Evolutionary conservation across 1,140 invertebrate species (phyloP).

Genomic region (Cydia pomonella): DNA sequence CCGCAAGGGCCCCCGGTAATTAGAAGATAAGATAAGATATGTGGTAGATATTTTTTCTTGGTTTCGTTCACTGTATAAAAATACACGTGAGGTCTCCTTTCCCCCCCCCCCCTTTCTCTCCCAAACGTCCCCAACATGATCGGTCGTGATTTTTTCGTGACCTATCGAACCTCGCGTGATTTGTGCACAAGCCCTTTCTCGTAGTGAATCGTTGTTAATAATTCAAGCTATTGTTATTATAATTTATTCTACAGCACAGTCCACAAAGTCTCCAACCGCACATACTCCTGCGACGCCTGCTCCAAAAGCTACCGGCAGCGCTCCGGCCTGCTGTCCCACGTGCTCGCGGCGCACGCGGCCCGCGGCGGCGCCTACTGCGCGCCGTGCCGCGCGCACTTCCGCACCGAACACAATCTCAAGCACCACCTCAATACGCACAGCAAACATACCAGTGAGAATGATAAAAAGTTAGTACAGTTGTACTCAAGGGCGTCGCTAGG

Average conservation of each 20-base stretch:
- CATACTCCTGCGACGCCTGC: conserved; percentile 51
- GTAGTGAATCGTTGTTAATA: too few species aligned
- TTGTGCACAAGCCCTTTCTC: too few species aligned
- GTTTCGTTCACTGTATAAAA: too few species aligned
- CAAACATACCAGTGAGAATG: conserved; percentile 44
- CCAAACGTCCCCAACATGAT: too few species aligned
- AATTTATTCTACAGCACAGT: conserved; percentile 48
- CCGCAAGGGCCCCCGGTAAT: too few species aligned
- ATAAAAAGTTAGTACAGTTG: conserved; percentile 45
- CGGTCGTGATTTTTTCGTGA: too few species aligned
- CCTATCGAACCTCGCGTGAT: too few species aligned
- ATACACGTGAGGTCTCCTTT: too few species aligned
- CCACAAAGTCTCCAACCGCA: conserved; percentile 48
- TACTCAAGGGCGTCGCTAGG: neutral
- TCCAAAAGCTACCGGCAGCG: conserved; percentile 52
- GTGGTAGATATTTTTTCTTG: too few species aligned
- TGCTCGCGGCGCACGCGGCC: conserved; percentile 37
- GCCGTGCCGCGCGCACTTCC: conserved; percentile 50
- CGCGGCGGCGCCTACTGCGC: conserved; percentile 50
- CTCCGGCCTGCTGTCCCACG: conserved; percentile 51
- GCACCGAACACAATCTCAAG: conserved; percentile 39
- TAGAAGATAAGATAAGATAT: too few species aligned
- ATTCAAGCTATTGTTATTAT: neutral
- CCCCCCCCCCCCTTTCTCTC: too few species aligned
- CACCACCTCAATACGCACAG: conserved; percentile 56